Evolutionary conservation across 2,888 invertebrate species (phyloP).

Genomic region (Hoplodrina blanda): DNA sequence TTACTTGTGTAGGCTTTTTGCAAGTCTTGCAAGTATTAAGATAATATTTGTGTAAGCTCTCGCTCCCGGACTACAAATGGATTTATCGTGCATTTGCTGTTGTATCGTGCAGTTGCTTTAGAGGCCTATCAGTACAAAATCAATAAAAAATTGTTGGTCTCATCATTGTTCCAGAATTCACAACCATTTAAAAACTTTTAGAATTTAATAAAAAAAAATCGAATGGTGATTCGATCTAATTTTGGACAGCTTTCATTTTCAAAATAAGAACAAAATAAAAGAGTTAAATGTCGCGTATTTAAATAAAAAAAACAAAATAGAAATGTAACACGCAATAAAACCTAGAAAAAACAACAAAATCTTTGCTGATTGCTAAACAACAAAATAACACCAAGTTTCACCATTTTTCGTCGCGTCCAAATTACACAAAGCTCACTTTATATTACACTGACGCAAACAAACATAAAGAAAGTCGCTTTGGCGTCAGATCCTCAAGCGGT

Average conservation of each 20-base stretch:
- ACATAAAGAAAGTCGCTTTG: slow-evolving; percentile 51
- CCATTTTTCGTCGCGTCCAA: slow-evolving; percentile 51
- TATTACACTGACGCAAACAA: slow-evolving; percentile 54
- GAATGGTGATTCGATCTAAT: background rate
- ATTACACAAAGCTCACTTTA: slow-evolving; percentile 58
- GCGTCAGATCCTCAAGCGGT: slow-evolving; percentile 53
- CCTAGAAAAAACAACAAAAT: background rate
- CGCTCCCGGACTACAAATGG: background rate
- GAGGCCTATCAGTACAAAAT: too few species aligned
- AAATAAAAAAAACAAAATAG: background rate
- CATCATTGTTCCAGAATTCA: too few species aligned
- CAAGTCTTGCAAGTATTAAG: too few species aligned
- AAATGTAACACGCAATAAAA: background rate
- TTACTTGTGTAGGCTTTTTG: background rate
- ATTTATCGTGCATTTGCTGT: background rate
- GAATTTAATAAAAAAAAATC: too few species aligned
- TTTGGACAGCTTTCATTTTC: background rate
- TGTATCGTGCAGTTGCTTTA: too few species aligned
- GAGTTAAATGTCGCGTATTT: background rate
- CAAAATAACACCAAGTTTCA: slow-evolving; percentile 38
- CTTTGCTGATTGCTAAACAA: slow-evolving; percentile 31
- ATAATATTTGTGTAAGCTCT: background rate
- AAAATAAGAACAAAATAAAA: background rate
- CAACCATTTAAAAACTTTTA: too few species aligned
- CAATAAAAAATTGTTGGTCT: too few species aligned